Base-by-base conservation (phyloP, 2,888 invertebrate genomes). In the Sussaba pulchella region DNA sequence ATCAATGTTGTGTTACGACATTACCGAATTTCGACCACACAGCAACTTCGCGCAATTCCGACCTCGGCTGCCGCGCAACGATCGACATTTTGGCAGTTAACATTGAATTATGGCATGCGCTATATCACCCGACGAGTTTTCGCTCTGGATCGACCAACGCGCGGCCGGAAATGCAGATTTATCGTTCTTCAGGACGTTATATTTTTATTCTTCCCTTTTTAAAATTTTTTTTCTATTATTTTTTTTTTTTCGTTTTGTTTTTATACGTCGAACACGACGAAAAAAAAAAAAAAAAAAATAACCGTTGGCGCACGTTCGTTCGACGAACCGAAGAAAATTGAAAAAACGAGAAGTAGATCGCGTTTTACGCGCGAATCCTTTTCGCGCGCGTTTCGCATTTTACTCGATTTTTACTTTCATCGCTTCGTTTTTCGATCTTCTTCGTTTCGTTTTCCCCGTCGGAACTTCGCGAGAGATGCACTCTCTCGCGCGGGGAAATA, bases 21-120 rank as follows among this genome's bases (percentile, higher is more conserved):
- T 61, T 36, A 71, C 66, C 63, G 64, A 61, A 69, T 54, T 66
- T 39, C 47, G 50, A 43, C 52, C 24, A 43, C 64, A 36, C 59
- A 54, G 70, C 70, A 69, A n/a, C 67, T 52, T 52, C 67, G 41
- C 41, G 67, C 67, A 50, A 69, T 39, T 41, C 59, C 47, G 47
- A 36, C 41, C 73, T 59, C 70, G 63, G 47, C 78, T 72, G 66
- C 63, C 72, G 66, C 76, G 70, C 73, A 63, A 5, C 77, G 84
- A 87, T 83, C 83, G 85, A 82, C 81, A 81, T 86, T 87, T 85
- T 86, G 87, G 88, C 88, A 88, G 88, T 88, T 83, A 85, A 87
- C 82, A 83, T 86, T 83, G 80, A 82, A 80, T 72, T 81, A 84
- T 84, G 84, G 83, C 86, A 85, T 85, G 75, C 82, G 76, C 83